Base-by-base conservation (phyloP, 2,888 invertebrate species). In the Gandaritis pyraliata region DNA sequence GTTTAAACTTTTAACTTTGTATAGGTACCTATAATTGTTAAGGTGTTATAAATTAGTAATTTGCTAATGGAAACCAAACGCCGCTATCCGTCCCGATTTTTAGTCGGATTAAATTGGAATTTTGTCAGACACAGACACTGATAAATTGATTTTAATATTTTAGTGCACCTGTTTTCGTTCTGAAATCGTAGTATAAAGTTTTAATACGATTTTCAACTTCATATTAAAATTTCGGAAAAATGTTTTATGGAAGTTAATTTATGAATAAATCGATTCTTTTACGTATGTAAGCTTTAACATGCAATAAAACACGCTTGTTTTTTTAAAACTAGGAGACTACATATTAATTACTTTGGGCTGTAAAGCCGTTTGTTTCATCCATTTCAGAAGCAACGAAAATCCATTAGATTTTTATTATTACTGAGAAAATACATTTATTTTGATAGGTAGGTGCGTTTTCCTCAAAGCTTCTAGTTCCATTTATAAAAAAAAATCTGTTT, bases 101-200 rank as follows among this genome's bases (percentile, higher is more conserved):
- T 48, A 47, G 15, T 47, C 51, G 33, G 55, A 51, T 61, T 59
- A 55, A 54, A 60, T 12, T 23, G 46, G 39, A 50, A 47, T 61
- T 61, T 56, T n/a, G 51, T 33, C 18, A 12, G 33, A 43, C 45
- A 30, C 18, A 36, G 16, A 43, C 61, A 23, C 13, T 56, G 61
- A 61, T 61, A 52, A 51, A 61, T 61, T 61, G 45, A 56, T 56
- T 57, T 50, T 55, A 56, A 56, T 51, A 60, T 60, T 60, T 50
- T 50, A 61, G 47, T 47, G 2, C 10, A n/a, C 29, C n/a, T 46
- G 46, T 46, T 46, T 46, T 23, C 12, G 43, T 16, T 16, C 16
- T 6, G 43, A 43, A 16, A 43, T 43, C 11, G 16, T 7, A 15
- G 10, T 16, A 16, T n/a, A 16, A 33, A 43, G 16, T 38, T 38